These are phyloP conservation scores for Polyergus mexicanus DNA, from an alignment of 1,140 invertebrate genomes.

Conservation along the genomic window DNA sequence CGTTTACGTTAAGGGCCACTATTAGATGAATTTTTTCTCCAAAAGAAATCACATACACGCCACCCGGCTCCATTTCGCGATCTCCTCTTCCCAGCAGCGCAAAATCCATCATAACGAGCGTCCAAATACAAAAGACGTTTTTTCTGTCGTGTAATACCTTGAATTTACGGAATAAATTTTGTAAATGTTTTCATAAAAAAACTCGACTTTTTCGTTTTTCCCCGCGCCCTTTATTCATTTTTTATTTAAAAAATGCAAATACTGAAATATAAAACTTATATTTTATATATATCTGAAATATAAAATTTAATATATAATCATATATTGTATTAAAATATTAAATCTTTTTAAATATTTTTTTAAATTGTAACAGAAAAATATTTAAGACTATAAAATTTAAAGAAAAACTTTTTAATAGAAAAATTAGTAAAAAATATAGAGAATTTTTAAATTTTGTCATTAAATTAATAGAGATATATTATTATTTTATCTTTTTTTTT, in stretches of 20 bases:
- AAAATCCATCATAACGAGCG: slow-evolving; percentile 75
- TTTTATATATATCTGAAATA: not conserved
- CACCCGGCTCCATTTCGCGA: slow-evolving; percentile 18
- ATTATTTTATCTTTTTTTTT: too few species aligned
- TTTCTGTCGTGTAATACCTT: slow-evolving; percentile 74
- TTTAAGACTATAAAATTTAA: not conserved
- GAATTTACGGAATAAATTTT: slow-evolving; percentile 83
- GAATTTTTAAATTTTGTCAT: too few species aligned
- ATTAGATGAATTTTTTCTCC: slow-evolving; percentile 70
- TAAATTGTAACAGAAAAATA: not conserved
- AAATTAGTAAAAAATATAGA: not conserved
- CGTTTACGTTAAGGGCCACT: slow-evolving; percentile 76
- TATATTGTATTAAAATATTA: not conserved
- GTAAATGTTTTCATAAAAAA: slow-evolving; percentile 82
- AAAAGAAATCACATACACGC: slow-evolving; percentile 33
- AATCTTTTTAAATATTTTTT: not conserved
- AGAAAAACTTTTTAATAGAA: not conserved
- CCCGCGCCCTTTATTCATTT: not conserved
- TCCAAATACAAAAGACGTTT: slow-evolving; percentile 74
- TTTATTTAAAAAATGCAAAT: not conserved
- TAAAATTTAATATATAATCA: not conserved
- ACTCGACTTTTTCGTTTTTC: slow-evolving; percentile 7
- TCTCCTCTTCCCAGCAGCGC: slow-evolving; percentile 48
- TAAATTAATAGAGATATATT: too few species aligned
- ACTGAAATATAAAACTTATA: not conserved